Base-by-base conservation (phyloP, 2,113 vertebrate species). In the Microcebus ravelobensis region DNA sequence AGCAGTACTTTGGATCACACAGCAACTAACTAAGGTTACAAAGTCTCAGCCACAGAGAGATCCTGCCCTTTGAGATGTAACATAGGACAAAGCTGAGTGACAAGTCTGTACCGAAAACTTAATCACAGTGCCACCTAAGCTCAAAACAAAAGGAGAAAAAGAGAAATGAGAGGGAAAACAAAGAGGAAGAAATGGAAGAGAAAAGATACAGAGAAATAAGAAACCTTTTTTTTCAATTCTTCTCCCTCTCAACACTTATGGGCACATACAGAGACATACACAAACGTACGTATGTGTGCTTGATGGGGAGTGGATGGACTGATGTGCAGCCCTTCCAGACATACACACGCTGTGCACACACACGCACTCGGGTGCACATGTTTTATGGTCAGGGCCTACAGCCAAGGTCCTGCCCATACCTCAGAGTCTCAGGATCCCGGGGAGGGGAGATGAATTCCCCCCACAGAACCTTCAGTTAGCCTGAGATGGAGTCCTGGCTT, bases 101-200 rank as follows among this genome's bases (percentile, higher is more conserved):
- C 21, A 76, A 80, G 67, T 68, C 11, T 67, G 34, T 86, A 73
- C 52, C 7, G 77, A 50, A 59, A 42, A 93, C 65, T 71, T 29
- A 74, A 36, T 52, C 36, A 23, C 5, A 67, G 45, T 17, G 27
- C 31, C 74, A 50, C 34, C 85, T 71, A 42, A 59, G 59, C 36
- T 94, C 29, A 97, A 67, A 96, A 0, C 3, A 84, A 95, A 97
- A 96, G 80, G 97, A 93, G 95, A 97, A 95, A 76, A 63, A 97
- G 79, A 86, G 90, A 95, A 95, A 93, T 23, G 91, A 96, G 93
- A 92, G 87, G 18, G 65, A 39, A 84, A 98, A 94, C 89, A 95
- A 85, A 94, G 86, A 97, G 31, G 74, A 94, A 95, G 97, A 97
- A 89, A 96, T 63, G 84, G 93, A 95, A 95, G 84, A 85, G 92